Base-by-base conservation (phyloP, 2,797 vertebrate species). In the Adelosebastes latens region DNA sequence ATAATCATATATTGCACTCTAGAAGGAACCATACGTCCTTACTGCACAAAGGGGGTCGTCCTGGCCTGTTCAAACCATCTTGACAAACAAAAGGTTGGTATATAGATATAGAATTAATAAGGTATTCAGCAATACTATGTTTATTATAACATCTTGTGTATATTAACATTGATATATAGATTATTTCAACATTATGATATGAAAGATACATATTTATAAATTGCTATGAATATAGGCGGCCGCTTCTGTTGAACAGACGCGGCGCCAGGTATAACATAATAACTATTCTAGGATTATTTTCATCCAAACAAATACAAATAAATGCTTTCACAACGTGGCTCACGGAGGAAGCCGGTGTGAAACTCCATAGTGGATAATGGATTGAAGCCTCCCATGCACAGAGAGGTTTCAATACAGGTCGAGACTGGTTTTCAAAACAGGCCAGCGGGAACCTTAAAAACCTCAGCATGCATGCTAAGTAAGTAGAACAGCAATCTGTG, bases 351-450 rank as follows among this genome's bases (percentile, higher is more conserved):
- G 75, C 89, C 88, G 10, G 59, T 31, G 85, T 71, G 77, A 87
- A 90, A 68, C 85, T 87, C 89, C 87, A 83, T 78, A 87, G 90
- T 83, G 87, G 79, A 83, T 87, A 49, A 80, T 92, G 92, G 86
- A 95, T 94, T 91, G 93, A 94, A 94, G 91, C 92, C 93, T 94
- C 95, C 93, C 94, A 95, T 95, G 94, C 94, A 95, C 95, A 94
- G 94, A 95, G 94, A 94, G 93, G 91, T 79, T 92, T 76, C 94
- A 94, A 95, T 92, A 93, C 93, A 93, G 94, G 91, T 93, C 92
- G 82, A 91, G 94, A 93, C 86, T 89, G 94, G 92, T 93, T 95
- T 91, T 79, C 89, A 89, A 64, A 94, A 93, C 92, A 92, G 94
- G 93, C 90, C 93, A 91, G 79, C 53, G 70, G 72, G 82, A 87